Base-by-base conservation (phyloP, 2,113 vertebrate species). In the Natator depressus region DNA sequence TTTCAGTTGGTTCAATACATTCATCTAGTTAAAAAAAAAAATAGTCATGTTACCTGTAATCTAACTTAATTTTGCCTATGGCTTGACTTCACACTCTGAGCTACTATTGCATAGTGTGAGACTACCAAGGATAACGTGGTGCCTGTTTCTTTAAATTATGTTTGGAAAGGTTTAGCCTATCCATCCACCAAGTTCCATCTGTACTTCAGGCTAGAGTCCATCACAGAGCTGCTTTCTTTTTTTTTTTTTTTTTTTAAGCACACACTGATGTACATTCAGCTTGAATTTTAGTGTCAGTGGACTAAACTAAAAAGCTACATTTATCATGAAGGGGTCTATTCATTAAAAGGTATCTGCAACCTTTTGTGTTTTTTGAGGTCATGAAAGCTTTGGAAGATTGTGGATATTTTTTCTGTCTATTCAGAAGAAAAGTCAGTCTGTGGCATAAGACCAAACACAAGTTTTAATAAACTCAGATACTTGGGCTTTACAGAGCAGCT, bases 1-100 rank as follows among this genome's bases (percentile, higher is more conserved):
- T 80, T 95, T 76, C 10, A 91, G 95, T 91, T 91, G 62, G 76
- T 38, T 92, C 93, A 91, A 38, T 96, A 93, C 96, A 54, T 91
- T 95, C 51, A 82, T 95, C 54, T 80, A 46, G 47, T 27, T 75
- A 22, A 31, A 79, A 80, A 46, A 1, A n/a, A n/a, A n/a, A 1
- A 31, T 69, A 78, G 62, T 12, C 54, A 25, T 86, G 8, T 25
- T 80, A 54, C 10, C 25, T 78, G 38, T 87, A 57, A 65, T 82
- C 38, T 59, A 62, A n/a, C 5, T 5, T 49, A 11, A 46, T 76
- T 76, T 79, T 62, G 12, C 35, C 80, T 65, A 11, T 35, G 47
- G 55, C 38, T 76, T 57, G 5, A 12, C 31, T 57, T 29, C 65
- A 47, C 24, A 46, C 51, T 76, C 72, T 65, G 54, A 55, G 51